Percentiles rank a stretch among this genome's conserved stretches.
These are phyloP conservation scores for Sanderia malayensis DNA, from an alignment of 30 jellyfish, hydroid and myxozoan species.

Conservation along the genomic window DNA sequence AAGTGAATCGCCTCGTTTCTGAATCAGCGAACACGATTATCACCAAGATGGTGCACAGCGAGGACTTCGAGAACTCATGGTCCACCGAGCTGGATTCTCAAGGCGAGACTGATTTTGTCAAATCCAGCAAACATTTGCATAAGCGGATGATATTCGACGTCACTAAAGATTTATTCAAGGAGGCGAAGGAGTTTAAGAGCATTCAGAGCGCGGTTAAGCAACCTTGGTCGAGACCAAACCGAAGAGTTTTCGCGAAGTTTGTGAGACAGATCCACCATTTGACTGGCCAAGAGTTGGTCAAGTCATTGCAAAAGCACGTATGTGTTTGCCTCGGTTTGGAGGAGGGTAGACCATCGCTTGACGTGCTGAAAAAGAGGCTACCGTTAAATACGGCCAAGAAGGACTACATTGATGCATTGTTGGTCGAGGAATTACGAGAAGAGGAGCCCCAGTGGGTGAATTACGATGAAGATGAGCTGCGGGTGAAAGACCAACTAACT, in stretches of 20 bases:
- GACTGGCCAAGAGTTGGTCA: conserved; percentile 60
- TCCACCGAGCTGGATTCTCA: conserved; percentile 43
- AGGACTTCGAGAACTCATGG: conserved; percentile 23
- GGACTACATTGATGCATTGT: conserved; percentile 93
- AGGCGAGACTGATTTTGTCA: conserved; percentile 44
- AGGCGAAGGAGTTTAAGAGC: conserved; percentile 57
- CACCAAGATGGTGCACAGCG: conserved; percentile 20
- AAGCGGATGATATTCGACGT: conserved; percentile 77
- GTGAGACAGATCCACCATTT: conserved; percentile 69
- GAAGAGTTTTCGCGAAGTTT: conserved; percentile 82
- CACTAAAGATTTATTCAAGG: conserved; percentile 68
- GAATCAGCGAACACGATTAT: conserved; percentile 57
- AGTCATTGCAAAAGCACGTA: conserved; percentile 64
- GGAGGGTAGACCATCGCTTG: conserved; percentile 89
- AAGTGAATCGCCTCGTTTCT: conserved; percentile 48
- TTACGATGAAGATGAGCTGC: conserved; percentile 90
- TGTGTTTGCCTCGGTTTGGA: conserved; percentile 71
- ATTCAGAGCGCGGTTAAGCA: conserved; percentile 61
- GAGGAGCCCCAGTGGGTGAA: conserved; percentile 98
- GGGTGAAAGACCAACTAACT: conserved; percentile 92
- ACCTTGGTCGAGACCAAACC: conserved; percentile 71
- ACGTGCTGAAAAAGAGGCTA: conserved; percentile 69
- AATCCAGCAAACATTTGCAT: conserved; percentile 53
- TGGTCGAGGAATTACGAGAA: conserved; percentile 96
- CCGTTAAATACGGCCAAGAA: conserved; percentile 92